phyloP scores from a whole-genome alignment of 2,888 invertebrate genomes.

The Ichneumoninae sp. region DNA sequence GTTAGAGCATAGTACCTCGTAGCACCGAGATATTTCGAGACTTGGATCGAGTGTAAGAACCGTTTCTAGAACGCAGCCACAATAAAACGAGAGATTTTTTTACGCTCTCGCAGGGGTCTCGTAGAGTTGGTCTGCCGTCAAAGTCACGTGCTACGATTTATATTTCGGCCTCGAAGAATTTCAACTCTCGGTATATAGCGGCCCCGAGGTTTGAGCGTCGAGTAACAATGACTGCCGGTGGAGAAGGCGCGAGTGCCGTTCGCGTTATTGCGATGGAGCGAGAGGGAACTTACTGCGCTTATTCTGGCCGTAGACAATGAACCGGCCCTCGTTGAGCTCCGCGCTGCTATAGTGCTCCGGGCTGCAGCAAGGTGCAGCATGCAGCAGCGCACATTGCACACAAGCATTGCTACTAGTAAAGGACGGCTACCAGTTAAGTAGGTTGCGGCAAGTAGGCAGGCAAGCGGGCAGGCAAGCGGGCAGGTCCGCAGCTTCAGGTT shows the following conservation, averaged over 20 bases:
- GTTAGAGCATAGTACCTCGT: neutral
- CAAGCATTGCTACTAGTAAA: conserved; percentile 29
- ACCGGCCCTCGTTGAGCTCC: conserved; percentile 21
- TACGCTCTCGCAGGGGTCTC: conserved; percentile 11
- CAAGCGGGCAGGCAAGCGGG: conserved; percentile 18
- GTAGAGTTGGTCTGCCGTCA: conserved; percentile 33
- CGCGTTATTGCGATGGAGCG: conserved; percentile 38
- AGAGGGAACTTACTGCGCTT: conserved; percentile 37
- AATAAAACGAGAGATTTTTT: conserved; percentile 19
- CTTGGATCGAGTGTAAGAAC: conserved; percentile 4
- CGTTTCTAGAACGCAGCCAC: conserved; percentile 12
- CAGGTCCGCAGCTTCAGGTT: conserved; percentile 31
- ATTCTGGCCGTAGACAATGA: conserved; percentile 56
- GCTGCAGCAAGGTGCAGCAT: conserved; percentile 41
- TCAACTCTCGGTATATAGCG: conserved; percentile 15
- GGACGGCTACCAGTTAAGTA: conserved; percentile 41
- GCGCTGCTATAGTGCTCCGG: conserved; percentile 24
- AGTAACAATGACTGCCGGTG: conserved; percentile 39
- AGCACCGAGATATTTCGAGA: conserved; percentile 16
- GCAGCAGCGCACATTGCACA: conserved; percentile 18
- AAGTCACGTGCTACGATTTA: conserved; percentile 57
- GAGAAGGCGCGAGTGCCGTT: conserved; percentile 15
- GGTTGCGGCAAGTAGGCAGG: conserved; percentile 55
- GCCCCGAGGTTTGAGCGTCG: neutral
- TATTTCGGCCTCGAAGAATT: conserved; percentile 59